phyloP scores from a whole-genome alignment of 2,888 invertebrate species.

The Argyresthia goedartella region DNA sequence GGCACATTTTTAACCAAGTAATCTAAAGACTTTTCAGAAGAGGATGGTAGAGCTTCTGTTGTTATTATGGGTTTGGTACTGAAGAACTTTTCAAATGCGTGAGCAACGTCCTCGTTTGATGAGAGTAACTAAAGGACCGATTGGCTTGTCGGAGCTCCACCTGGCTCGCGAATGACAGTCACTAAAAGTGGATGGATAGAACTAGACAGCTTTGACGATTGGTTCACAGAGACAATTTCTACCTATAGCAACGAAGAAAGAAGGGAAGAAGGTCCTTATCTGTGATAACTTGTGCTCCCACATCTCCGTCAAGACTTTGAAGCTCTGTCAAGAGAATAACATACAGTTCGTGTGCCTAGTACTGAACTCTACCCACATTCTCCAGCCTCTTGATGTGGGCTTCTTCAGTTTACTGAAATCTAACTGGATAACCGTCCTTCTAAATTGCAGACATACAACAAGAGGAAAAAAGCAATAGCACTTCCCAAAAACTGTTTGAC shows the following conservation, averaged over 20 bases:
- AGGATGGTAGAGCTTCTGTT: too few species aligned
- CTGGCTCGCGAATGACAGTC: constrained; percentile 14
- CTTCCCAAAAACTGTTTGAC: not conserved
- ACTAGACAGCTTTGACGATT: constrained; percentile 14
- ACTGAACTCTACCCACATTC: not conserved
- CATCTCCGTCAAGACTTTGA: not conserved
- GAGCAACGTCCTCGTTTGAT: too few species aligned
- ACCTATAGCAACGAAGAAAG: constrained; percentile 3
- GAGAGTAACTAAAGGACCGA: constrained; percentile 17
- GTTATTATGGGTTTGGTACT: too few species aligned
- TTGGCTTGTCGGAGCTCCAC: constrained; percentile 16
- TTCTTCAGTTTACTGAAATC: not conserved
- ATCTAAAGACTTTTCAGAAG: too few species aligned
- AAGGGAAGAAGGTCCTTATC: not conserved
- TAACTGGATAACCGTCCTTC: constrained; percentile 2
- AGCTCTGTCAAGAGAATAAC: not conserved
- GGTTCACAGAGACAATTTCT: constrained; percentile 9
- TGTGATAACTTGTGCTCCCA: not conserved
- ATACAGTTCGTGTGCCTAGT: not conserved
- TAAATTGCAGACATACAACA: not conserved
- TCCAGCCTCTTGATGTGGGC: not conserved
- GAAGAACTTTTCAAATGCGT: too few species aligned
- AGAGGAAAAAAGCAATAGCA: constrained; percentile 1
- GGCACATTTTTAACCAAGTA: too few species aligned
- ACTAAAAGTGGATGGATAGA: constrained; percentile 17